Base-by-base conservation (phyloP, 1,140 invertebrate genomes). In the Tribolium madens region DNA sequence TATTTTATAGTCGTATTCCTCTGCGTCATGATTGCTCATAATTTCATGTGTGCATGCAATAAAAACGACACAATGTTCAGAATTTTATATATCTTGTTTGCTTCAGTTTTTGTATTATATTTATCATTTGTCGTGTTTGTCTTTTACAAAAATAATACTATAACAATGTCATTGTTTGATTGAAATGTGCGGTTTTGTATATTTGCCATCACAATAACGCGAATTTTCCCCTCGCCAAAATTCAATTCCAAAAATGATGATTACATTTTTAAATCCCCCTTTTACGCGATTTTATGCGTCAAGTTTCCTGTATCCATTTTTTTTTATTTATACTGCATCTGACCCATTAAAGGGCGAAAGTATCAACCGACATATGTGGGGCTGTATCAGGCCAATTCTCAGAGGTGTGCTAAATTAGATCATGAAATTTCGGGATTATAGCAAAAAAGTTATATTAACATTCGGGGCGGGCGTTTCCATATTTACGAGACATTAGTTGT, bases 11-110 rank as follows among this genome's bases (percentile, higher is more conserved):
- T 78, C 47, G 52, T 69, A 71, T 78, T 78, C 73, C 76, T 52
- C 73, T 53, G 31, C 47, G 73, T 75, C 53, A 78, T 75, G 71
- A 78, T 78, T 78, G 76, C 71, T 72, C 36, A 52, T 75, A 78
- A 78, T 74, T 78, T 78, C 73, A 47, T 71, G 76, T 78, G 76
- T 75, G 73, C 76, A 78, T 78, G 76, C 47, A 69, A 75, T 78
- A 78, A 78, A 69, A 73, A 75, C 68, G 73, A 75, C 72, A 73
- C 70, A 73, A 33, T 78, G 73, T 78, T 52, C 76, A 69, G 76
- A 75, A 78, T 78, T 78, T 75, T 77, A 73, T 77, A 73, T 77
- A 47, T 52, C 33, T 69, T 75, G 73, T 75, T 75, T 75, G 73
- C 33, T 73, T 57, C 74, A 64, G 33, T 77, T 74, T 76, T 50